Percentiles rank a stretch among this genome's conserved stretches.
Evolutionary conservation across 2,888 invertebrate genomes (phyloP).

Genomic region (Apodemia hepburni): DNA sequence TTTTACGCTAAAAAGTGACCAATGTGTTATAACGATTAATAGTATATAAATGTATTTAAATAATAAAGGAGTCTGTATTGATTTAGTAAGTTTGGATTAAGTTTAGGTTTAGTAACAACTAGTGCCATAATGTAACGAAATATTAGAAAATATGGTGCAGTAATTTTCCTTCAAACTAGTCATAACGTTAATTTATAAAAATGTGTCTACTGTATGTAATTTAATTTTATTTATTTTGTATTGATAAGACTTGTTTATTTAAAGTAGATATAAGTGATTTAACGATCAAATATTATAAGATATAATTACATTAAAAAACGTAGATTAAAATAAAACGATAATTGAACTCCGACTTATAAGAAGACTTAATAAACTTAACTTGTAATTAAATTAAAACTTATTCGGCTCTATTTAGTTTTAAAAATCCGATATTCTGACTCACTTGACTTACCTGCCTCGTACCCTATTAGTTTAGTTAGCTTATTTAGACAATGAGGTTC

Average conservation of each 20-base stretch:
- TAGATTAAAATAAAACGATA: background rate
- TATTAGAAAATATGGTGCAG: slow-evolving; percentile 59
- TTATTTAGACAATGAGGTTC: no score
- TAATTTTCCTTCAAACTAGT: slow-evolving; percentile 65
- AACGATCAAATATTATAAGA: background rate
- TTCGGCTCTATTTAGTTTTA: no score
- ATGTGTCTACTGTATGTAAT: slow-evolving; percentile 12
- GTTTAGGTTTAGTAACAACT: slow-evolving; percentile 25
- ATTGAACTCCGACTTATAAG: no score
- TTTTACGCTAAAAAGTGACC: slow-evolving; percentile 18
- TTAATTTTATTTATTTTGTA: slow-evolving; percentile 30
- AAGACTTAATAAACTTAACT: no score
- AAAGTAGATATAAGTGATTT: background rate
- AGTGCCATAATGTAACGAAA: slow-evolving; percentile 39
- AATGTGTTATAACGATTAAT: slow-evolving; percentile 35
- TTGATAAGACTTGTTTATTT: slow-evolving; percentile 20
- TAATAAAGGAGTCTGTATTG: background rate
- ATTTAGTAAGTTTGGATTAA: slow-evolving; percentile 15
- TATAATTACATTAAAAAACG: background rate
- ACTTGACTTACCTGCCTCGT: no score
- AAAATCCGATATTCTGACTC: no score
- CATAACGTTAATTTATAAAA: slow-evolving; percentile 42
- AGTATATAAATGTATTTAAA: slow-evolving; percentile 24
- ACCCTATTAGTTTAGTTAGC: no score
- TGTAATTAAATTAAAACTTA: no score